Evolutionary conservation across 2,113 vertebrate species (phyloP).

Genomic region (Nycticebus coucang): DNA sequence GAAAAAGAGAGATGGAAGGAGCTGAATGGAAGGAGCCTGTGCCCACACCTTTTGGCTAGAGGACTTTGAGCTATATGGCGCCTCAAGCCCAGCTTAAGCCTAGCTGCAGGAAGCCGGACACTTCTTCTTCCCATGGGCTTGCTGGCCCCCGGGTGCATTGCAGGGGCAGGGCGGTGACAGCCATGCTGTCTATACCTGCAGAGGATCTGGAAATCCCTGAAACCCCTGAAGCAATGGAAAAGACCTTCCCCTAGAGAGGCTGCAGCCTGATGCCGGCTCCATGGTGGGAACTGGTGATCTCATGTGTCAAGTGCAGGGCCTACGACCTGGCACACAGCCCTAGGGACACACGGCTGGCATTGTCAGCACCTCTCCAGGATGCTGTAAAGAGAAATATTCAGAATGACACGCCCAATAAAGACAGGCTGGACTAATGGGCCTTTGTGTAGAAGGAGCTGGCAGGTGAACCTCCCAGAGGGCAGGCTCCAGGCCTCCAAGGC

Average conservation of each 20-base stretch:
- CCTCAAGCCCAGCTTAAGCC: background rate
- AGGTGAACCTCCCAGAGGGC: accelerated
- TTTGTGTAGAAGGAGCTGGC: background rate
- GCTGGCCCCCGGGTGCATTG: background rate
- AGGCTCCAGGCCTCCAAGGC: background rate
- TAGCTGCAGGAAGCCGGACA: background rate
- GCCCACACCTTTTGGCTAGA: background rate
- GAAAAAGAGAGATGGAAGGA: background rate
- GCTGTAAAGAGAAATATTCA: background rate
- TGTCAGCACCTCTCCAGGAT: background rate
- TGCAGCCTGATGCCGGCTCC: background rate
- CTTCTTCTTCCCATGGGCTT: background rate
- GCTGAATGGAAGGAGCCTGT: background rate
- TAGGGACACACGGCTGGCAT: accelerated
- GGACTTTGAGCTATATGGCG: background rate
- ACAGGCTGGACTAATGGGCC: background rate
- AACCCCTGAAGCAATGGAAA: background rate
- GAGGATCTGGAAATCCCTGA: background rate
- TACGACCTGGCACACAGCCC: background rate
- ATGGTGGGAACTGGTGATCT: background rate
- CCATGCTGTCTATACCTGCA: accelerated
- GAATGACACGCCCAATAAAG: background rate
- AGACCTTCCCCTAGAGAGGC: background rate
- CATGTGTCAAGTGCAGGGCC: accelerated
- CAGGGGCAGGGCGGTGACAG: accelerated